A percentile compares a stretch with the other conserved stretches of the same genome.
These are phyloP conservation scores for Gerris lacustris DNA, from an alignment of 2,888 invertebrate species.

Conservation along the genomic window DNA sequence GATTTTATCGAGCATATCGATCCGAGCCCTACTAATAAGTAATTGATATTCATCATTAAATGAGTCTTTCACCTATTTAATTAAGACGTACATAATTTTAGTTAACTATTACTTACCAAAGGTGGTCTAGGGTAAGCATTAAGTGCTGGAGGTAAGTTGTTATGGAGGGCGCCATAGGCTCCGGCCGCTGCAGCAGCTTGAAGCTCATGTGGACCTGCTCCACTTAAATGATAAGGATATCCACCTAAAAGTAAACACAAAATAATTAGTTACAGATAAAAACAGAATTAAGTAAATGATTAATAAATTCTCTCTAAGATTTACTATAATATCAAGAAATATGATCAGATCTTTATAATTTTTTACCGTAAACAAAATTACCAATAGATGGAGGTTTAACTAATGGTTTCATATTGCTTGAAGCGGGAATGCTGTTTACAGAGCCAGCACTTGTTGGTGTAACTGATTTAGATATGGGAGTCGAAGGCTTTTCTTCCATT, in stretches of 20 bases:
- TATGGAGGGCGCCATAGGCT: constrained; percentile 48
- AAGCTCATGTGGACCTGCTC: constrained; percentile 48
- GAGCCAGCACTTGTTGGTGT: constrained; percentile 61
- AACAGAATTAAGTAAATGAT: neutral
- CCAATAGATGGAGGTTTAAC: constrained; percentile 41
- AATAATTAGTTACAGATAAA: neutral
- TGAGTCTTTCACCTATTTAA: too few relatives aligned
- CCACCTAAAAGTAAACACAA: constrained; percentile 35
- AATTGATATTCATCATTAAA: too few relatives aligned
- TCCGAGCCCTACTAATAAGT: too few relatives aligned
- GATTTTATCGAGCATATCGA: too few relatives aligned
- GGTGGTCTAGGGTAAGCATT: constrained; percentile 55
- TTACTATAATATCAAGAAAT: neutral
- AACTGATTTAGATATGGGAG: constrained; percentile 80
- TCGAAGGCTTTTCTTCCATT: constrained; percentile 76
- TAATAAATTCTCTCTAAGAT: neutral
- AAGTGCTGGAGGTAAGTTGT: constrained; percentile 49
- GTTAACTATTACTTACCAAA: constrained; percentile 35
- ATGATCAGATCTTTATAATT: neutral
- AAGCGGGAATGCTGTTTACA: constrained; percentile 41
- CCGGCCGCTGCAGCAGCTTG: constrained; percentile 43
- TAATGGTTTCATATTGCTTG: constrained; percentile 44
- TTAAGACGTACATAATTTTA: too few relatives aligned
- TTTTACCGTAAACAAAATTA: constrained; percentile 21
- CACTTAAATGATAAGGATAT: constrained; percentile 50